Base-by-base conservation (phyloP, 2,888 invertebrate species). In the Conops quadrifasciatus region DNA sequence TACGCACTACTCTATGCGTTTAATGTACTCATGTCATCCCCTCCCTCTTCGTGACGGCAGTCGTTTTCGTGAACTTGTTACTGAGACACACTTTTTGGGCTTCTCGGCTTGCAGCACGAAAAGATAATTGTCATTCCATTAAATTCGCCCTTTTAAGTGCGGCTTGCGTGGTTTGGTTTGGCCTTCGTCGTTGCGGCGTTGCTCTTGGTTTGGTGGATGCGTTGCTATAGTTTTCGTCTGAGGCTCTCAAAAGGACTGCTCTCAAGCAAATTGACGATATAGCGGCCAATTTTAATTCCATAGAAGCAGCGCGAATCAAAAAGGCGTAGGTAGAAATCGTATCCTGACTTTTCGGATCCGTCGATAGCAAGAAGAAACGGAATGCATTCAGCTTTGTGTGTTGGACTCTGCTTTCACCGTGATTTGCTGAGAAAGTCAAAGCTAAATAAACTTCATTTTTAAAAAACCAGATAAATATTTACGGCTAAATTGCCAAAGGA, bases 121-220 rank as follows among this genome's bases (percentile, higher is more conserved):
- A 36, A 36, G 4, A 51, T 28, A 26, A 49, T 66, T 26, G 16
- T 16, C 30, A 28, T 66, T 49, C n/a, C 28, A 24, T 67, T 58
- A n/a, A 58, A 58, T 43, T 58, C 58, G 59, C 15, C 19, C 15
- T 59, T 24, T 64, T 64, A n/a, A n/a, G 9, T 64, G 64, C 21
- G 26, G 51, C 19, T 13, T 53, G 19, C 21, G 21, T 21, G 2
- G n/a, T n/a, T n/a, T n/a, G n/a, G n/a, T n/a, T n/a, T n/a, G n/a
- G n/a, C n/a, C n/a, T n/a, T n/a, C n/a, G n/a, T n/a, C n/a, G n/a
- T 36, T 60, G 60, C 13, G 30, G 2, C 16, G 30, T 13, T 16
- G 16, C 2, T 60, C 11, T 21, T 21, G 43, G 11, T 62, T 43
- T 62, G 36, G 19, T 19, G n/a, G 43, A n/a, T 43, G 16, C 21